Evolutionary conservation across 2,888 invertebrate species (phyloP), one percentile per base, ranked within the genome.

Genomic region (Drosophila nigricruria): DNA sequence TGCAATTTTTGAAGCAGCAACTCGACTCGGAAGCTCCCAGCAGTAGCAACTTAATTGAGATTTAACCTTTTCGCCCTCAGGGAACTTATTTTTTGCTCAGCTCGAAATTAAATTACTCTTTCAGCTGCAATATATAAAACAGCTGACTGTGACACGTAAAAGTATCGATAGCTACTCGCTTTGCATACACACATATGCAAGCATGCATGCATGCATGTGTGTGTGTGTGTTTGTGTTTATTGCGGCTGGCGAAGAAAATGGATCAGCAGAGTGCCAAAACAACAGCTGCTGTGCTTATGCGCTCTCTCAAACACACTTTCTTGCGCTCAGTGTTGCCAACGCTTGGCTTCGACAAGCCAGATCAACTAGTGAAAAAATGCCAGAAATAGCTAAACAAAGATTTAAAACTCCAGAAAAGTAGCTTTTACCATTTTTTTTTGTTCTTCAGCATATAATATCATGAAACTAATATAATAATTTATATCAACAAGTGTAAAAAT

Each of bases 71-170:
- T 59, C 14, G 50, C 38, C 75, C 54, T 8, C 30, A 42, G n/a
- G 38, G 32, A 20, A 18, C 42, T 60, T 63, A 63, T 56, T 62
- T 75, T 43, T 6, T n/a, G 10, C n/a, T 23, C 23, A 40, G 58
- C 25, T 64, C 32, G 10, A 65, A 74, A 77, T 74, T 77, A 53
- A 77, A 61, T 71, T 77, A 58, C 30, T 23, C 5, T 10, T 30
- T 30, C 16, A 27, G 25, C n/a, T 45, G 40, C 34, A 34, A 2
- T 16, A 10, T 9, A 2, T n/a, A 2, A 16, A 52, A 52, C 50
- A 52, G 49, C 49, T 49, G 49, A 52, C 23, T 34, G 34, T 16
- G 34, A 14, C 50, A 52, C 34, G 16, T n/a, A 23, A 23, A 34
- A 52, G 50, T 52, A 34, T 52, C 50, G 50, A 52, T 10, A 52